Conservation (phyloP, 2,797 vertebrate genomes). For the Huso huso region DNA sequence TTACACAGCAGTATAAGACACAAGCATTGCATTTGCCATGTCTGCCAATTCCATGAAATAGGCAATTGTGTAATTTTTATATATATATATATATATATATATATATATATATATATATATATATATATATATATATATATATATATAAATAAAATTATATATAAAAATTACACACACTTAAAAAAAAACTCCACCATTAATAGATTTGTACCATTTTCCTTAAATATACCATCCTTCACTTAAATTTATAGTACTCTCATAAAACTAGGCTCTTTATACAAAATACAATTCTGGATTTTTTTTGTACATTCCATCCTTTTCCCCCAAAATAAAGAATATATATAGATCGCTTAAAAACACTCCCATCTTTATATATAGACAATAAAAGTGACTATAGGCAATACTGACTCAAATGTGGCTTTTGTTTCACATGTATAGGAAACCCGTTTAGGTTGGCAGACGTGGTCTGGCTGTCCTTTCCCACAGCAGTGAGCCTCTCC, state of each 20-base stretch:
- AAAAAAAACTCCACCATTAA: conserved; percentile 31
- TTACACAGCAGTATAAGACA: conserved; percentile 38
- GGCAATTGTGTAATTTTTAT: conserved; percentile 4
- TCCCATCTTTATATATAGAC: conserved; percentile 31
- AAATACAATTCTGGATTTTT: conserved; percentile 36
- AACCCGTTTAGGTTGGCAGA: conserved; percentile 15
- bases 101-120: background rate
- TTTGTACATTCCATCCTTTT: conserved; percentile 42
- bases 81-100: background rate
- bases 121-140: background rate
- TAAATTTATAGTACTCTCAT: conserved; percentile 10
- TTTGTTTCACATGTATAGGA: conserved; percentile 31
- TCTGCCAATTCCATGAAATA: conserved; percentile 23
- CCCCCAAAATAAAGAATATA: conserved; percentile 23
- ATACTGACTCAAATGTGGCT: conserved; percentile 19
- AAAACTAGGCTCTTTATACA: conserved; percentile 11
- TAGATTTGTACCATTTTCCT: conserved; percentile 16
- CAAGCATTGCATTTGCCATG: conserved; percentile 39
- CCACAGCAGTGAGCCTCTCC: conserved; percentile 7
- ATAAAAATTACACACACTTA: conserved; percentile 7
- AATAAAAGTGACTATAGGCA: conserved; percentile 28
- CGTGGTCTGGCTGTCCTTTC: background rate
- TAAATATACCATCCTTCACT: conserved; percentile 9
- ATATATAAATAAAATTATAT: background rate
- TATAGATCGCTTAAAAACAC: conserved; percentile 15